These are phyloP conservation scores for Invenusta paracnida DNA, from an alignment of 2,888 invertebrate genomes.

Conservation along the genomic window DNA sequence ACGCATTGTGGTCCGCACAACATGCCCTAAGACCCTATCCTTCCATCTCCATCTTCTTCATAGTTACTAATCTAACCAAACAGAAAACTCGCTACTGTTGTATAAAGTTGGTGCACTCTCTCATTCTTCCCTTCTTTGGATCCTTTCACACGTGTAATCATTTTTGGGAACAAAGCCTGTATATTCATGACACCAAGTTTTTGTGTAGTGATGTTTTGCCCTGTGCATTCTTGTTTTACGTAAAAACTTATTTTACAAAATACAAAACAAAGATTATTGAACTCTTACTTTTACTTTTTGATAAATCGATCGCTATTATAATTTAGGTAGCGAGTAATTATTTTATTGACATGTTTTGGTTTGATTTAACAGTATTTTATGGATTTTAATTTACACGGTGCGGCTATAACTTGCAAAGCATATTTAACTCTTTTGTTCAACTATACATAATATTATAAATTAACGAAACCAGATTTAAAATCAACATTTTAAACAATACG, in stretches of 20 bases:
- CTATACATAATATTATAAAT: too few species aligned
- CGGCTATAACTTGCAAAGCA: too few species aligned
- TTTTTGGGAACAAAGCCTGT: conserved; percentile 29
- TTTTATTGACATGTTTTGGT: too few species aligned
- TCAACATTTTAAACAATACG: too few species aligned
- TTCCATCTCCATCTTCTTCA: not conserved
- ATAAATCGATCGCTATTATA: too few species aligned
- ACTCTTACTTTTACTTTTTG: not conserved
- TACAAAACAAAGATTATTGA: conserved; percentile 25
- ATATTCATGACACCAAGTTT: conserved; percentile 29
- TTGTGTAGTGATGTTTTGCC: conserved; percentile 26
- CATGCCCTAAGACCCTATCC: not conserved
- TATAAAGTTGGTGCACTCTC: conserved; percentile 15
- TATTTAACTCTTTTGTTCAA: too few species aligned
- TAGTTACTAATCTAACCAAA: not conserved
- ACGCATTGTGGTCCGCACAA: not conserved
- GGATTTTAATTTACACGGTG: too few species aligned
- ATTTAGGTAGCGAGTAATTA: too few species aligned
- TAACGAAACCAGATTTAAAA: too few species aligned
- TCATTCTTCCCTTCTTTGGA: not conserved
- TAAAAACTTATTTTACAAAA: conserved; percentile 25
- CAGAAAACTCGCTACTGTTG: not conserved
- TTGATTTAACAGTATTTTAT: too few species aligned
- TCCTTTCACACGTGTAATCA: not conserved
- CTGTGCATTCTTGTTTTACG: conserved; percentile 29